These are phyloP conservation scores for Drosophila cracens DNA, from an alignment of 2,888 invertebrate genomes.

Conservation along the genomic window DNA sequence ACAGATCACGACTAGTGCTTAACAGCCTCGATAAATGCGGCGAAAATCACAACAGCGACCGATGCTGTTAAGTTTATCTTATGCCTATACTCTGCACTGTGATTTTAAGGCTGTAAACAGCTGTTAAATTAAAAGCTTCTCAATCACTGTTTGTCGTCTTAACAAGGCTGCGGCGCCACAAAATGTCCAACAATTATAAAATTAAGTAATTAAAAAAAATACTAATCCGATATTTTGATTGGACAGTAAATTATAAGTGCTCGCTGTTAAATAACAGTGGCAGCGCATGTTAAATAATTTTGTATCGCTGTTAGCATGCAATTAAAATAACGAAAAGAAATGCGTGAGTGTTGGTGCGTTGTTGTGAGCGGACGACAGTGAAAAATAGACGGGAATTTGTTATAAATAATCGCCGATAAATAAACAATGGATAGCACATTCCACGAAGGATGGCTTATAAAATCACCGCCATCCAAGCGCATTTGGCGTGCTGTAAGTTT, in stretches of 20 bases:
- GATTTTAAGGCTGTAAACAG: not conserved
- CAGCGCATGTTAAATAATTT: conserved; percentile 7
- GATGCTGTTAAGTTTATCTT: not conserved
- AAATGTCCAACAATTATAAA: not conserved
- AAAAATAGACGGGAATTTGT: conserved; percentile 31
- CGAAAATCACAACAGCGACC: conserved; percentile 4
- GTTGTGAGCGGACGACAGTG: conserved; percentile 40
- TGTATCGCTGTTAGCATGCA: conserved; percentile 5
- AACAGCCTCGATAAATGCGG: conserved; percentile 15
- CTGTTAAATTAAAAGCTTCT: not conserved
- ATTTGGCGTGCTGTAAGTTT: conserved; percentile 96
- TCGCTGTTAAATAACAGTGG: conserved; percentile 16
- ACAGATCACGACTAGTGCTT: not conserved
- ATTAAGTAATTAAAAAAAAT: not conserved
- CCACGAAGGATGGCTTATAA: conserved; percentile 97
- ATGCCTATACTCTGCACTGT: not conserved
- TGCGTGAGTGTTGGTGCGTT: conserved; percentile 36
- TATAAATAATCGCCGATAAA: conserved; percentile 24
- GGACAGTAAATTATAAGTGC: not conserved
- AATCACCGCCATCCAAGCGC: conserved; percentile 96
- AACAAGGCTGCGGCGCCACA: not conserved
- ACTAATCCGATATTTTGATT: not conserved
- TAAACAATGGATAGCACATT: conserved; percentile 70
- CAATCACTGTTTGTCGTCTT: not conserved
- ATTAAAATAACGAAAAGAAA: conserved; percentile 18